Evolutionary conservation across 1,140 invertebrate genomes (phyloP), one percentile per base, ranked within the genome.

Genomic region (Atopsyche davidsoni): DNA sequence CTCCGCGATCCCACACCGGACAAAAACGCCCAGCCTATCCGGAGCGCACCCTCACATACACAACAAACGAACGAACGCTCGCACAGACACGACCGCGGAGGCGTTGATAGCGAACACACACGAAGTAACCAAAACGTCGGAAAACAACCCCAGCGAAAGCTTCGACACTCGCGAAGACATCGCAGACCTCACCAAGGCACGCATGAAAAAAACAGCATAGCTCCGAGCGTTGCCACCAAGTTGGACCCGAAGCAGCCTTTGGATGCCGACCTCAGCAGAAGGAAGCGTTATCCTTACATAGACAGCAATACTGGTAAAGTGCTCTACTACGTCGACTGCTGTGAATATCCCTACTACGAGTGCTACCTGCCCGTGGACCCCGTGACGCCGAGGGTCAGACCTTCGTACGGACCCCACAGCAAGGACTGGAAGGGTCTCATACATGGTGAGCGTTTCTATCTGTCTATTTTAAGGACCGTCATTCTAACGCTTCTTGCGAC

Each of bases 381-480:
- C 6, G 23, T 4, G 4, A 22, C 36, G 7, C 35, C 13, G 7
- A 34, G 42, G 14, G 23, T 41, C 2, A 35, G 44, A 14, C 51
- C 55, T n/a, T 53, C 55, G 10, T 58, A 58, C 35, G 55, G 55
- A 43, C 55, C 55, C 10, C 18, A 38, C 14, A 58, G 31, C 28
- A 38, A 21, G 42, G 24, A 46, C 4, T 58, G 55, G 55, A 51
- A 23, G 24, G 55, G 55, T 45, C 47, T 58, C 2, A 44, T n/a
- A 10, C 31, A 53, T 32, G 55, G 55, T 58, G 39, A 57, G 55
- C 22, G n/a, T n/a, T n/a, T n/a, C n/a, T n/a, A n/a, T n/a, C n/a
- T n/a, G n/a, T n/a, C n/a, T n/a, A n/a, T n/a, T n/a, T n/a, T n/a
- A n/a, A n/a, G n/a, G n/a, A n/a, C n/a, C n/a, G n/a, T n/a, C n/a